A percentile compares a stretch with the other conserved stretches of the same genome.
These are phyloP conservation scores for Crotalus horridus DNA, from an alignment of 2,113 vertebrate genomes.

Conservation along the genomic window DNA sequence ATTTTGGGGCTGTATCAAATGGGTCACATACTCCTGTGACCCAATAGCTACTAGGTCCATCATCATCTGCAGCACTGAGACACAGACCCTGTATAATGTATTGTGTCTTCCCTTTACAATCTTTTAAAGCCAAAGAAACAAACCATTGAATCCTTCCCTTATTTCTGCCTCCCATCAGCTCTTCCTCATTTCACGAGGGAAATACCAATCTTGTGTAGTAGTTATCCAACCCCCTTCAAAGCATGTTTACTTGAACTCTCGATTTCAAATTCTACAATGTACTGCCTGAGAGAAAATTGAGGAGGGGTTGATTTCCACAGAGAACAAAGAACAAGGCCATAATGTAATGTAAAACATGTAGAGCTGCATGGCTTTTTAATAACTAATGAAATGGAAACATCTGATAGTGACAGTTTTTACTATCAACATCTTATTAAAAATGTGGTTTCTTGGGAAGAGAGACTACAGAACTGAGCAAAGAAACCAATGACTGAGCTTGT, in stretches of 20 bases:
- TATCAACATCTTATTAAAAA: not conserved
- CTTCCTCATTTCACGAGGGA: not conserved
- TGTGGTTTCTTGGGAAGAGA: not conserved
- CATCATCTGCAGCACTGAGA: not conserved
- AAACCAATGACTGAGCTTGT: not conserved
- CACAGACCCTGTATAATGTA: conserved; percentile 36
- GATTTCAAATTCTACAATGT: not conserved
- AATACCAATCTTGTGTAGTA: not conserved
- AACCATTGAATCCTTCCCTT: not conserved
- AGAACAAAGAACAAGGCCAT: not conserved
- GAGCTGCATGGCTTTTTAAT: conserved; percentile 1
- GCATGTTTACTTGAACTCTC: not conserved
- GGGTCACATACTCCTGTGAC: not conserved
- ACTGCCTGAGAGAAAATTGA: not conserved
- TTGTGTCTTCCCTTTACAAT: not conserved
- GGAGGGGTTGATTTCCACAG: not conserved
- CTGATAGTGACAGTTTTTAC: not conserved
- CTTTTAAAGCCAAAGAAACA: not conserved
- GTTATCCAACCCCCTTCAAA: not conserved
- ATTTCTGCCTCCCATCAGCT: not conserved
- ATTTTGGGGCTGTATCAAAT: conserved; percentile 38
- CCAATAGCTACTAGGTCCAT: not conserved
- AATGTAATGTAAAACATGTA: not conserved
- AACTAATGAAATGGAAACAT: not conserved
- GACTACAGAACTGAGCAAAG: not conserved